Evolutionary conservation across 2,888 invertebrate genomes (phyloP).

Genomic region (Perdita meconis): DNA sequence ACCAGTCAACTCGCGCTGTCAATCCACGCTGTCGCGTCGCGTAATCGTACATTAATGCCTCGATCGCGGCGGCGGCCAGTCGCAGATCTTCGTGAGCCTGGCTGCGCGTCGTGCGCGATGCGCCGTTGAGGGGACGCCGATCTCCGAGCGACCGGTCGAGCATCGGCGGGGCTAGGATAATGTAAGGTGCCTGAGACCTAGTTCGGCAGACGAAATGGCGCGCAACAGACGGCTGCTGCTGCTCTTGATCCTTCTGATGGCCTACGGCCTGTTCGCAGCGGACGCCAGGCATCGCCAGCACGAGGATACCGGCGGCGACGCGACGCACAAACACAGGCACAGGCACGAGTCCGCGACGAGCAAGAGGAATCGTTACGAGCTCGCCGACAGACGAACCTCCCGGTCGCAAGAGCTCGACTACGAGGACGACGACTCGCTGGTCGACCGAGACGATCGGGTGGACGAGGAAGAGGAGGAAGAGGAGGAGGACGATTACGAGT

Average conservation of each 20-base stretch:
- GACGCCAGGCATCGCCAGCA: slow-evolving; percentile 70
- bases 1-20: too few species aligned
- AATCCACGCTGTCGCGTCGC: neutral
- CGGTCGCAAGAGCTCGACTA: slow-evolving; percentile 68
- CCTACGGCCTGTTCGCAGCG: slow-evolving; percentile 58
- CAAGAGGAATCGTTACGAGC: slow-evolving; percentile 59
- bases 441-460: slow-evolving; percentile 67
- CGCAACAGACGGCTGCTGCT: slow-evolving; percentile 69
- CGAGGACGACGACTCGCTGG: slow-evolving; percentile 65
- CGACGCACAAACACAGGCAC: slow-evolving; percentile 79
- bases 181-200: slow-evolving; percentile 63
- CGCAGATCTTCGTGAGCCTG: slow-evolving; percentile 30
- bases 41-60: slow-evolving; percentile 45
- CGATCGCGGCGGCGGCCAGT: slow-evolving; percentile 49
- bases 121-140: slow-evolving; percentile 22
- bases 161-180: slow-evolving; percentile 61
- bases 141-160: slow-evolving; percentile 4
- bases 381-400: slow-evolving; percentile 38
- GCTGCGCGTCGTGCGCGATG: slow-evolving; percentile 44
- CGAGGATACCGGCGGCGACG: slow-evolving; percentile 58
- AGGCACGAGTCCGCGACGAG: slow-evolving; percentile 72
- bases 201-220: slow-evolving; percentile 70
- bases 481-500: slow-evolving; percentile 57
- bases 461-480: slow-evolving; percentile 59
- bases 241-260: slow-evolving; percentile 68